phyloP scores from a whole-genome alignment of 2,888 invertebrate genomes.

The Nomada fabriciana region DNA sequence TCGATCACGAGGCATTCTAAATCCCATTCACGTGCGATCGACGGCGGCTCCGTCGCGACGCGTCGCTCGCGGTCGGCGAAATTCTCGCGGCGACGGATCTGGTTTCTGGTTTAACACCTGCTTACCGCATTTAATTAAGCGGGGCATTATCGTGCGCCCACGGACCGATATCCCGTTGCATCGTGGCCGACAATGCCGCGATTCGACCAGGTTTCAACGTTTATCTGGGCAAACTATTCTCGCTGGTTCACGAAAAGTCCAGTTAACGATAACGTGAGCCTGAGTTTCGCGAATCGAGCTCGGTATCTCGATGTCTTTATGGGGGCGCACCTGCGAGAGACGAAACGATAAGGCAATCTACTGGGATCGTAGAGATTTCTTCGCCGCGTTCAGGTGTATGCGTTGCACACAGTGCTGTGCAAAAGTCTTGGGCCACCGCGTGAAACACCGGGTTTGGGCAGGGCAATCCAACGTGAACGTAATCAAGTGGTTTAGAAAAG shows the following conservation, averaged over 20 bases:
- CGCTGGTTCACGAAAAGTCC: slow-evolving; percentile 1
- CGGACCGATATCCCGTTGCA: slow-evolving; percentile 33
- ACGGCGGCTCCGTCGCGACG: slow-evolving; percentile 8
- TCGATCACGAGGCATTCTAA: slow-evolving; percentile 53
- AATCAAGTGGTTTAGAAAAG: too few relatives aligned
- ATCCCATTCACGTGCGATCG: slow-evolving; percentile 62
- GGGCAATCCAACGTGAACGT: too few relatives aligned
- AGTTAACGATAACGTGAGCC: slow-evolving; percentile 18
- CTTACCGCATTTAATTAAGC: slow-evolving; percentile 50
- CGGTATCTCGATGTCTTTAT: too few relatives aligned
- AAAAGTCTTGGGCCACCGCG: too few relatives aligned
- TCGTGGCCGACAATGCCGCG: neutral
- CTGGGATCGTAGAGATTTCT: too few relatives aligned
- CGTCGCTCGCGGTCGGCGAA: slow-evolving; percentile 3
- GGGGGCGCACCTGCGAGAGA: too few relatives aligned
- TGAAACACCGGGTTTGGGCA: too few relatives aligned
- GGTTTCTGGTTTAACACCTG: slow-evolving; percentile 50
- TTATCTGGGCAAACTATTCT: slow-evolving; percentile 8
- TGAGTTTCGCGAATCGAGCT: too few relatives aligned
- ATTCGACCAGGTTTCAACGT: too few relatives aligned
- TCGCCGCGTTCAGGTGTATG: too few relatives aligned
- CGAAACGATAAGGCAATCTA: too few relatives aligned
- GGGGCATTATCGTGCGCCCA: slow-evolving; percentile 15
- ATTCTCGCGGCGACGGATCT: slow-evolving; percentile 42
- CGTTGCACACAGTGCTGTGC: too few relatives aligned